Conservation (phyloP, 53 echinoderm and acorn worm genomes). For the Crossaster papposus region DNA sequence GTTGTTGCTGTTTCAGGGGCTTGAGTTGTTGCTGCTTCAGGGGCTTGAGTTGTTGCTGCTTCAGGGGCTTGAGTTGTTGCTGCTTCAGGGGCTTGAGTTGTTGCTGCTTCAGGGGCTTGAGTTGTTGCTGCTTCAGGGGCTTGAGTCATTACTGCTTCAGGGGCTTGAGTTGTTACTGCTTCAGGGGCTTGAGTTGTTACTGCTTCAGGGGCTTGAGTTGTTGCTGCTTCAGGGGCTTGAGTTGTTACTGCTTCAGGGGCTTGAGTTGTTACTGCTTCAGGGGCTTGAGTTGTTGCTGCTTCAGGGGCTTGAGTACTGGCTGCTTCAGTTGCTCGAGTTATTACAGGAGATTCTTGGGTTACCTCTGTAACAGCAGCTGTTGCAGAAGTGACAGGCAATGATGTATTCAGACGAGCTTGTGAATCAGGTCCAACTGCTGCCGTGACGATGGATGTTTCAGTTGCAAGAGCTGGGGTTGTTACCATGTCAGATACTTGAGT, state of each 20-base stretch:
- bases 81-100: neutral
- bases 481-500: too few species aligned
- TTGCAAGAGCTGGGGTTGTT: neutral
- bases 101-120: neutral
- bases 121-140: neutral
- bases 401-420: neutral
- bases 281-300: neutral
- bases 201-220: neutral
- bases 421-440: neutral
- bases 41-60: neutral
- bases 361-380: neutral
- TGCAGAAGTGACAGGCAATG: neutral
- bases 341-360: neutral
- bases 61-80: neutral
- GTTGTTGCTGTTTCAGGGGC: neutral
- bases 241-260: neutral
- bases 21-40: neutral
- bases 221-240: neutral
- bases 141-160: neutral
- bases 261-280: neutral
- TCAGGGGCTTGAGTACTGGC: neutral
- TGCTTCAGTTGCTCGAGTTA: neutral
- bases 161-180: slow-evolving; percentile 1
- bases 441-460: neutral
- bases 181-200: neutral